Conservation (phyloP, 2,888 invertebrate species). For the Hypercompe scribonia region DNA sequence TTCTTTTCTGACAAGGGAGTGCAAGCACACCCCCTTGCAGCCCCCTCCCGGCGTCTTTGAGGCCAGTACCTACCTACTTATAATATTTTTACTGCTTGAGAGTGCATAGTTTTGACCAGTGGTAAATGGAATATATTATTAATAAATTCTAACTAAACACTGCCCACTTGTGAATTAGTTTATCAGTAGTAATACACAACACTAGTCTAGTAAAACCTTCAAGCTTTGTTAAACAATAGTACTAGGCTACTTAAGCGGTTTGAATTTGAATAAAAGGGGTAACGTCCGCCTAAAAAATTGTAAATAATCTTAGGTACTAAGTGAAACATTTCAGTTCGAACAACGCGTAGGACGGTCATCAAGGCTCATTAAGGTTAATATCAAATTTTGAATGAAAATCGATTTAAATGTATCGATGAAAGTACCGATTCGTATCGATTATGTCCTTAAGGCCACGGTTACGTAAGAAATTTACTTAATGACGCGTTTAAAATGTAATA, state of each 20-base stretch:
- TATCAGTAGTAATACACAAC: no score
- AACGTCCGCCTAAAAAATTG: background rate
- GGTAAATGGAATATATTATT: background rate
- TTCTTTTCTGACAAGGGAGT: no score
- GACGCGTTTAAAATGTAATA: constrained; percentile 59
- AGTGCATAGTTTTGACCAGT: no score
- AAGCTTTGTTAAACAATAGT: background rate
- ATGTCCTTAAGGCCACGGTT: constrained; percentile 58
- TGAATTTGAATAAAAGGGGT: background rate
- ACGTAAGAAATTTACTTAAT: constrained; percentile 67
- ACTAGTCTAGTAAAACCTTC: background rate
- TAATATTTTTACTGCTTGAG: background rate
- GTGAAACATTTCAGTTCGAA: constrained; percentile 46
- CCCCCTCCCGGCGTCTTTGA: no score
- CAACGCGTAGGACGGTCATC: constrained; percentile 70
- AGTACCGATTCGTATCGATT: constrained; percentile 76
- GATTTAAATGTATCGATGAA: constrained; percentile 82
- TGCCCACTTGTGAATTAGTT: background rate
- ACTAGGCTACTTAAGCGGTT: background rate
- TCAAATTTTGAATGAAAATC: constrained; percentile 77
- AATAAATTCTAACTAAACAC: background rate
- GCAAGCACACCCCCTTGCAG: no score
- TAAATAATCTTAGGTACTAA: constrained; percentile 26
- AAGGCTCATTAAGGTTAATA: constrained; percentile 83
- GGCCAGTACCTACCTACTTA: background rate